Percentiles rank a stretch among this genome's conserved stretches.
Evolutionary conservation across 2,888 invertebrate species (phyloP).

Genomic region (Herminia tarsipennalis): DNA sequence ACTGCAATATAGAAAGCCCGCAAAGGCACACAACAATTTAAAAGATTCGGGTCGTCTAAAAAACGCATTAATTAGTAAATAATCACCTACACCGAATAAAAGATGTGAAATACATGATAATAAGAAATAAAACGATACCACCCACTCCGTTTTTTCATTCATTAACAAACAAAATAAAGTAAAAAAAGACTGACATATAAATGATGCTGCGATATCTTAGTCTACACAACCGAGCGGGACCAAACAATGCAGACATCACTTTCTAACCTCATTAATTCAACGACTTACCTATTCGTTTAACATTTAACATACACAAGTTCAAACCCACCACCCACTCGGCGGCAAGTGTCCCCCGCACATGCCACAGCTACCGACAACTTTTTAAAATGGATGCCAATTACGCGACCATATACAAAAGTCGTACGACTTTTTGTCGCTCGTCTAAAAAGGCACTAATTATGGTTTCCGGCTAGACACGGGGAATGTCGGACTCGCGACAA

Average conservation of each 20-base stretch:
- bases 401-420: conserved; percentile 49
- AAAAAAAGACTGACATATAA: not conserved
- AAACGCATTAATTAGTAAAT: too few species aligned
- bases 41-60: too few species aligned
- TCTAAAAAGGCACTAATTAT: conserved; percentile 60
- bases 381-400: conserved; percentile 56
- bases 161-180: too few species aligned
- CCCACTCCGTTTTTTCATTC: too few species aligned
- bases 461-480: conserved; percentile 49
- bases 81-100: too few species aligned
- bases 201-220: not conserved
- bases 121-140: too few species aligned
- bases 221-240: not conserved
- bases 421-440: conserved; percentile 49
- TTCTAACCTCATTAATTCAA: conserved; percentile 17
- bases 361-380: conserved; percentile 28
- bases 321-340: conserved; percentile 34
- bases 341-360: conserved; percentile 35
- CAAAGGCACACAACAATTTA: too few species aligned
- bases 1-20: too few species aligned
- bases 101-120: too few species aligned
- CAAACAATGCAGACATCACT: conserved; percentile 5
- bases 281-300: conserved; percentile 8
- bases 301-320: conserved; percentile 7
- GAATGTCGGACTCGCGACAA: conserved; percentile 50